phyloP scores from a whole-genome alignment of 2,113 vertebrate genomes.

The Heliornis fulica region DNA sequence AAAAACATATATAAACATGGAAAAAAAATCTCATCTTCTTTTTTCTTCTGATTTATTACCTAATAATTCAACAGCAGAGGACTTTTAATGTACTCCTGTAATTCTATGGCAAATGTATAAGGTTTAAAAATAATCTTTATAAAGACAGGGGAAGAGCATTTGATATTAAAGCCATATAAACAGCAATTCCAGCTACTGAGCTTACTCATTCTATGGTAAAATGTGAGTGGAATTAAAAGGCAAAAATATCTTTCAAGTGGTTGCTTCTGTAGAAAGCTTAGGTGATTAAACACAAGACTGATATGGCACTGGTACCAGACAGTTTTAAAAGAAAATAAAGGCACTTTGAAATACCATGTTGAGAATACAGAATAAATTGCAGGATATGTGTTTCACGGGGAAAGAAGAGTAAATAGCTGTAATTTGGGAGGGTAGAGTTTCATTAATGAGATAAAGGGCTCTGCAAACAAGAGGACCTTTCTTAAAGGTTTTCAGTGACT shows the following conservation, averaged over 20 bases:
- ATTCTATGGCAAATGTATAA: background rate
- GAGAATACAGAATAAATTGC: slow-evolving; percentile 25
- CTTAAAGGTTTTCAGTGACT: background rate
- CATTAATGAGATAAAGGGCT: slow-evolving; percentile 16
- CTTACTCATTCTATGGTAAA: background rate
- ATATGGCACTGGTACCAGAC: background rate
- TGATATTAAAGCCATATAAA: background rate
- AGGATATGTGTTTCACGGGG: slow-evolving; percentile 18
- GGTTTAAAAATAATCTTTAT: background rate
- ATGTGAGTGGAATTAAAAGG: background rate
- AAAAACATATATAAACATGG: background rate
- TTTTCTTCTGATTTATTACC: slow-evolving; percentile 29
- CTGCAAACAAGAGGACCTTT: slow-evolving; percentile 48
- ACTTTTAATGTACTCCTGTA: background rate
- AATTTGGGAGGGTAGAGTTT: slow-evolving; percentile 49
- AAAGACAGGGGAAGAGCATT: background rate
- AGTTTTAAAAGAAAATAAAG: slow-evolving; percentile 9
- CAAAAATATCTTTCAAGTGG: background rate
- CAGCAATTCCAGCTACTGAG: background rate
- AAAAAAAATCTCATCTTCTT: background rate
- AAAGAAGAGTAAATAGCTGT: slow-evolving; percentile 39
- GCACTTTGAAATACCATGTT: slow-evolving; percentile 16
- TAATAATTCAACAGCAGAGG: background rate
- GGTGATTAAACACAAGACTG: background rate
- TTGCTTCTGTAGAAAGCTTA: background rate